Evolutionary conservation across 2,113 vertebrate species (phyloP).

Genomic region (Spermophilus dauricus): DNA sequence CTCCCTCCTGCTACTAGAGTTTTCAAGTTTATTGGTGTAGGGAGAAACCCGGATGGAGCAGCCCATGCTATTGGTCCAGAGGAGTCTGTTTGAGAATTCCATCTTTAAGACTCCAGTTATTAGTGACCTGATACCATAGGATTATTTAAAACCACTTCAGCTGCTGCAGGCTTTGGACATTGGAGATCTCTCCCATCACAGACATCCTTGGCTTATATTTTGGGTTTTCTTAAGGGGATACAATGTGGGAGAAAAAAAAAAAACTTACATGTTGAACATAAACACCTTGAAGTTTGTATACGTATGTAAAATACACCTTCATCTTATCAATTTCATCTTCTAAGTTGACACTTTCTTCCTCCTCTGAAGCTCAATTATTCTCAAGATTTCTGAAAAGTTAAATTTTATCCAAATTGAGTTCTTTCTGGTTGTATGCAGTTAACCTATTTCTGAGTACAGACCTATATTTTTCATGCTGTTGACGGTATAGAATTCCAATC

Average conservation of each 20-base stretch:
- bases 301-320: not conserved
- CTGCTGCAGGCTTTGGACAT: not conserved
- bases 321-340: not conserved
- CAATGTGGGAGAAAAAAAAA: not conserved
- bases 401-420: not conserved
- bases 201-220: not conserved
- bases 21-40: not conserved
- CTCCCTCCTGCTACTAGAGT: not conserved
- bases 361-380: not conserved
- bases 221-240: not conserved
- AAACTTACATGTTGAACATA: not conserved
- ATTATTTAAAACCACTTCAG: not conserved
- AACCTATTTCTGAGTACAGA: not conserved
- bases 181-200: not conserved
- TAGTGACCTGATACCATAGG: not conserved
- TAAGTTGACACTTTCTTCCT: not conserved
- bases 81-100: not conserved
- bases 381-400: not conserved
- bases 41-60: too few relatives aligned
- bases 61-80: fast-evolving
- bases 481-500: not conserved
- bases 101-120: not conserved
- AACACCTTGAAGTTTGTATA: not conserved
- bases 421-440: not conserved
- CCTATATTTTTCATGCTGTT: not conserved